phyloP scores from a whole-genome alignment of 1,140 invertebrate genomes.

The Lutraria rhynchaena region DNA sequence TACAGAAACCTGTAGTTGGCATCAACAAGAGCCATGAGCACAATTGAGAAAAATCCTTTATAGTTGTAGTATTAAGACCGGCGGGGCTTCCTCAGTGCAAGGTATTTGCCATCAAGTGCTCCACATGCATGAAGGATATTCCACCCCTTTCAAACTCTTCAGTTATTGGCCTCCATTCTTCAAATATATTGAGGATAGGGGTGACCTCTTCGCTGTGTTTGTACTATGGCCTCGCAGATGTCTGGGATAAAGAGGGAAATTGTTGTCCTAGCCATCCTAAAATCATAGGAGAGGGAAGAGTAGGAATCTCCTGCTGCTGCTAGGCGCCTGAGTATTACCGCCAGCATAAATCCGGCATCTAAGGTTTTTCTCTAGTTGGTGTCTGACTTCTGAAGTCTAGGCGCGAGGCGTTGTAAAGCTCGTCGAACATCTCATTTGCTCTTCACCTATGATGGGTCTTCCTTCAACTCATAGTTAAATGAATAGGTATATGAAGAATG shows the following conservation, averaged over 20 bases:
- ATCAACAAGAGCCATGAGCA: conserved; percentile 31
- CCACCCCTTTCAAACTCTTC: conserved; percentile 40
- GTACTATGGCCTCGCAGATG: conserved; percentile 54
- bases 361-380: conserved; percentile 83
- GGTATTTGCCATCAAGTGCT: no score
- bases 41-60: conserved; percentile 41
- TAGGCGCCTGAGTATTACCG: conserved; percentile 47
- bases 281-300: conserved; percentile 38
- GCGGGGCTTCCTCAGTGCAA: not conserved
- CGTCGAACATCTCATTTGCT: conserved; percentile 19
- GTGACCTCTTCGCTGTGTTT: conserved; percentile 12
- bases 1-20: no score
- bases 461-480: no score
- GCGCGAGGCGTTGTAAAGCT: conserved; percentile 39
- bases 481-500: no score
- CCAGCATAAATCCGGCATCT: conserved; percentile 87
- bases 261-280: conserved; percentile 49
- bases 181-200: conserved; percentile 9
- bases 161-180: conserved; percentile 44
- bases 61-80: conserved; percentile 39
- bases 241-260: conserved; percentile 55
- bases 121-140: conserved; percentile 42
- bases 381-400: conserved; percentile 34
- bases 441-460: conserved; percentile 29
- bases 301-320: conserved; percentile 55